Evolutionary conservation across 2,888 invertebrate species (phyloP), one percentile per base, ranked within the genome.

Genomic region (Cephus runcator): DNA sequence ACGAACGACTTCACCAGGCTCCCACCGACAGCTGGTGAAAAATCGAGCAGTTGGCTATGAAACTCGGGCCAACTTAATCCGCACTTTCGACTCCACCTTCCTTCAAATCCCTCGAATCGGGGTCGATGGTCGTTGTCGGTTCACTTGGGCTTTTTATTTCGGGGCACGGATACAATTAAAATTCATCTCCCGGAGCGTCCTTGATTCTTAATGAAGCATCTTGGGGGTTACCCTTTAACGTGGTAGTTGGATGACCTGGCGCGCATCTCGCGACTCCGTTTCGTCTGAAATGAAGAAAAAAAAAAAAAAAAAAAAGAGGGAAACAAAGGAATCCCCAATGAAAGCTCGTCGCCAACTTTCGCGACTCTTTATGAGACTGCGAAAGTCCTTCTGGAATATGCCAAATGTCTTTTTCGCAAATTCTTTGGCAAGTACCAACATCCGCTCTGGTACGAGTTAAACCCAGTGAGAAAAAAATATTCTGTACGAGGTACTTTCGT

Each of bases 1-100:
- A 87, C 87, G 87, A 86, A 76, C 83, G 87, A 87, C 80, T 85
- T 84, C 83, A 81, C 82, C 71, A 83, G 77, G 77, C 77, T 79
- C 80, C 76, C 80, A 75, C 69, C 84, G 86, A 87, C 88, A 88
- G 88, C 85, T 88, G 88, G 85, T 84, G 83, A 82, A 81, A 86
- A 82, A 74, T 74, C 74, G 74, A 34, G 31, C 74, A 74, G 74
- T 74, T 74, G 74, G 74, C 74, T 35, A 79, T 78, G 77, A 83
- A 84, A 80, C 85, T 83, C 82, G 82, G 79, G 68, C 77, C 40
- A 71, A 79, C 79, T 83, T 85, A 85, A 86, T 85, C 82, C 85
- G 81, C 82, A 75, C 56, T 56, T 56, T 56, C 56, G 56, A 56
- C 56, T 56, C 56, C 56, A 56, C 56, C 56, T 56, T 56, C 56